Base-by-base conservation (phyloP, 2,113 vertebrate genomes). In the Anoplopoma fimbria region DNA sequence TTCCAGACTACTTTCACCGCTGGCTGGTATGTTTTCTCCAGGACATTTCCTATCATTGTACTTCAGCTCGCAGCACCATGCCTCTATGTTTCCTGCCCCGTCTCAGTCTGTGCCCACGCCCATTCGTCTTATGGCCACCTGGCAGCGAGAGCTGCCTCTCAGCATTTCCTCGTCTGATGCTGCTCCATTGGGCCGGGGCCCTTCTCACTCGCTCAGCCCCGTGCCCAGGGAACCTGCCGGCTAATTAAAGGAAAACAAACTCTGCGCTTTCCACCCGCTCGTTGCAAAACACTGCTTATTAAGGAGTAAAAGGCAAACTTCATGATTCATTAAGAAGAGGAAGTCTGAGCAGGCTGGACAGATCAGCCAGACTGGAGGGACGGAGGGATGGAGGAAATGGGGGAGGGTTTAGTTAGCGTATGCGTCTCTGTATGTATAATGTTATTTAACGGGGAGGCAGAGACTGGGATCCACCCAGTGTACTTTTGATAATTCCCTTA, bases 261-360 rank as follows among this genome's bases (percentile, higher is more conserved):
- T 89, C 75, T 51, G 77, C 29, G 62, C 90, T 90, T 91, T 94
- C 91, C 93, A 90, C 92, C 85, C 88, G 33, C 84, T 49, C 73
- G 70, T 75, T 68, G 83, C 90, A 91, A 95, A 96, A 95, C 93
- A 93, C n/a, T 49, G 88, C 87, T 95, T 94, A 93, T 95, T 96
- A 93, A 92, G 88, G 94, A 94, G 93, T 82, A 79, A 87, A 94
- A 96, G 94, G 95, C 93, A 93, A 94, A 95, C 95, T 95, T 96
- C 95, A 95, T 95, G 91, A 96, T 96, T 96, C 95, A 95, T 96
- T 96, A 96, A 92, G 94, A 91, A 95, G 92, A 96, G 95, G 95
- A 97, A 93, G 92, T 90, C 86, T 92, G 91, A 94, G 85, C 87
- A 79, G 88, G 76, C 85, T 87, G 91, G 90, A 93, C 89, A 92